Percentiles rank a stretch among this genome's conserved stretches.
phyloP scores from a whole-genome alignment of 2,113 vertebrate species.

The Spheniscus mendiculus region DNA sequence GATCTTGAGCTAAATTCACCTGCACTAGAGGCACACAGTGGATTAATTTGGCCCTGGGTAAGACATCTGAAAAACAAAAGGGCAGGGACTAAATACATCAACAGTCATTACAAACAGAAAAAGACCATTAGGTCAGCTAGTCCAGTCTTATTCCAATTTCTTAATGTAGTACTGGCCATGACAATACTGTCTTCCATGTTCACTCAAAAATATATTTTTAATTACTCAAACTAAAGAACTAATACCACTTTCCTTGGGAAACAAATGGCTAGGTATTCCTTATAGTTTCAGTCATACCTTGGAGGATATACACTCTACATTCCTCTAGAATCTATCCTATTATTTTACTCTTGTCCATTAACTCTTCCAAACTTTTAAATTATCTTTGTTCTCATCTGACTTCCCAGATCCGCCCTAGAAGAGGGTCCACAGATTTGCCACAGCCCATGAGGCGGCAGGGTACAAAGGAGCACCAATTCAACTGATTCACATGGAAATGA shows the following conservation, averaged over 20 bases:
- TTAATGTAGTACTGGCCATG: neutral
- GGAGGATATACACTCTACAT: neutral
- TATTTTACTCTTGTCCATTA: neutral
- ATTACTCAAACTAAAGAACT: neutral
- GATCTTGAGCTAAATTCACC: neutral
- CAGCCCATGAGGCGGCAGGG: neutral
- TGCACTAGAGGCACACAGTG: neutral
- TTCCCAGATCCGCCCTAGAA: neutral
- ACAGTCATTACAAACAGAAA: neutral
- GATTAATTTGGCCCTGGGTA: neutral
- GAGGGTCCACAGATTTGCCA: neutral
- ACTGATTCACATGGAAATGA: neutral
- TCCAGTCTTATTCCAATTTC: neutral
- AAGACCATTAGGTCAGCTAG: neutral
- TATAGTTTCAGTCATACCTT: neutral
- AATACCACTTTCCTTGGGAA: neutral
- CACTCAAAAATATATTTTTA: neutral
- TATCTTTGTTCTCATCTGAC: neutral
- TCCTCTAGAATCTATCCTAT: neutral
- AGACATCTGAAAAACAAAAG: constrained; percentile 22
- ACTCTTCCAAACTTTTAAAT: neutral
- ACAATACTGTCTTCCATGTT: neutral
- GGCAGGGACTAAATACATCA: neutral
- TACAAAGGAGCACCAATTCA: neutral
- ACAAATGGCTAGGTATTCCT: neutral